Conservation (phyloP, 2,113 vertebrate genomes). For the Hemiscyllium ocellatum region DNA sequence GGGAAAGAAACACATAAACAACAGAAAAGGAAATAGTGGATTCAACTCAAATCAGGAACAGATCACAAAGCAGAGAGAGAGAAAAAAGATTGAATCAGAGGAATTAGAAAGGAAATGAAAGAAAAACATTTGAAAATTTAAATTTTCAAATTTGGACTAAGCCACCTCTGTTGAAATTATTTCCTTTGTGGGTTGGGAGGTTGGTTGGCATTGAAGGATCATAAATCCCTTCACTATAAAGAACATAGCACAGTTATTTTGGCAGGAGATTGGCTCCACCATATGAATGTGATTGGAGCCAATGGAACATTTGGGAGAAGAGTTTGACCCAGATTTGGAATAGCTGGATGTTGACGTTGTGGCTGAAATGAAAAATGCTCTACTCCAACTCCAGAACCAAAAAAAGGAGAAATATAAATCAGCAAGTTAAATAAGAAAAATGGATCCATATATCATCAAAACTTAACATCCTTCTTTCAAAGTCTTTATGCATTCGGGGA, state of each 20-base stretch:
- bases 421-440: background rate
- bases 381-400: background rate
- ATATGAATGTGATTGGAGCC: background rate
- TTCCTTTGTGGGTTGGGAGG: too few species aligned
- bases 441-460: background rate
- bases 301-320: background rate
- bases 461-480: background rate
- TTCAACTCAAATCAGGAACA: too few species aligned
- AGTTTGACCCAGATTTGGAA: background rate
- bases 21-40: too few species aligned
- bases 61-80: background rate
- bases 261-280: background rate
- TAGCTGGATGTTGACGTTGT: background rate
- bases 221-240: too few species aligned
- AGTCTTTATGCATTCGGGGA: background rate
- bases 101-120: background rate
- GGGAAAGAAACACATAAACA: too few species aligned
- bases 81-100: background rate
- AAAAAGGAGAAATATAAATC: too few species aligned
- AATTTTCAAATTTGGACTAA: background rate
- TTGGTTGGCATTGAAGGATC: too few species aligned
- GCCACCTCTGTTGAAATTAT: background rate
- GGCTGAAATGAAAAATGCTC: background rate
- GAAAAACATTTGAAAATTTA: background rate
- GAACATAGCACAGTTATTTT: too few species aligned